phyloP scores from a whole-genome alignment of 2,888 invertebrate genomes.

The Polymixis lichenea region DNA sequence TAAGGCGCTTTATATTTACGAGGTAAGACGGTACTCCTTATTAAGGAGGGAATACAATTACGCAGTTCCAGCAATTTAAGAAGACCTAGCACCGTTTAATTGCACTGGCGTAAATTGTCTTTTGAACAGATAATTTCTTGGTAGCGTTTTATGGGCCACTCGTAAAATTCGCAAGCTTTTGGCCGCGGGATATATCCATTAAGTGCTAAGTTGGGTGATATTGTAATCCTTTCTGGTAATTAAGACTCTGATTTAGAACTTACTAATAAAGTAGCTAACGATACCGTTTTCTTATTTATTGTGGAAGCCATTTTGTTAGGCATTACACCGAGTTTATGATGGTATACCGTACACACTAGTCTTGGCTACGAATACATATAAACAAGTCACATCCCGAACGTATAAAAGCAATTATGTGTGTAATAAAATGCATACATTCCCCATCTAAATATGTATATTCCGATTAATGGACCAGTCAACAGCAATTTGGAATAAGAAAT shows the following conservation, averaged over 20 bases:
- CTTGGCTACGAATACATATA: constrained; percentile 17
- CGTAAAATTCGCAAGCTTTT: constrained; percentile 77
- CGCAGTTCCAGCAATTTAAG: constrained; percentile 85
- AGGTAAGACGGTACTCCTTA: constrained; percentile 82
- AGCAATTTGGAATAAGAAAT: constrained; percentile 66
- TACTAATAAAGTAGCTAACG: constrained; percentile 23
- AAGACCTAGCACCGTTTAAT: constrained; percentile 85
- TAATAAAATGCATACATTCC: constrained; percentile 34
- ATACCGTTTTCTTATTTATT: constrained; percentile 32
- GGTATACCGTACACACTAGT: neutral
- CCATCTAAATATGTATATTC: constrained; percentile 27
- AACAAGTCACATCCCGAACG: constrained; percentile 24
- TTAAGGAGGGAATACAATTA: constrained; percentile 85
- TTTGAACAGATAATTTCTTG: constrained; percentile 83
- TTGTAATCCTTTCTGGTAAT: constrained; percentile 61
- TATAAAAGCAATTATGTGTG: constrained; percentile 28
- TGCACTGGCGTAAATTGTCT: constrained; percentile 84
- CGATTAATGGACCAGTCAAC: constrained; percentile 54
- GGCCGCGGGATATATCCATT: constrained; percentile 66
- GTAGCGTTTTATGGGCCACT: constrained; percentile 76
- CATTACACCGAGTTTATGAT: constrained; percentile 19
- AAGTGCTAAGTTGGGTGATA: constrained; percentile 61
- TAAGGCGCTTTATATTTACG: constrained; percentile 84
- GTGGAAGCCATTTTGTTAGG: constrained; percentile 16
- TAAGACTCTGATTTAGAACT: constrained; percentile 59